Conservation (phyloP, 2,113 vertebrate species). For the Larimichthys crocea region DNA sequence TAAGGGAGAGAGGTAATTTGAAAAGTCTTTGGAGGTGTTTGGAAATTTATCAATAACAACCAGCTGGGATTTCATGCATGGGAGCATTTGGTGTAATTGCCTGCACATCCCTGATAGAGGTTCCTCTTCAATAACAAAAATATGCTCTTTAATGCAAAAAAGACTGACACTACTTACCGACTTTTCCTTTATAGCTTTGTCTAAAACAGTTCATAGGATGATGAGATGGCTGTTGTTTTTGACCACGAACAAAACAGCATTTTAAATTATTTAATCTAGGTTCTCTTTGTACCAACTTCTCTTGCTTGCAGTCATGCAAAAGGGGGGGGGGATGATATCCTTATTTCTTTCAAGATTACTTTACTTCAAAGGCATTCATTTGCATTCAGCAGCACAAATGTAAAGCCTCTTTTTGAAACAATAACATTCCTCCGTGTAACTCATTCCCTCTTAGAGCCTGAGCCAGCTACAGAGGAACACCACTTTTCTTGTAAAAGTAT, state of each 20-base stretch:
- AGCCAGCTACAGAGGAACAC: constrained; percentile 49
- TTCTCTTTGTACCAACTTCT: constrained; percentile 40
- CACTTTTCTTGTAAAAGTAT: constrained; percentile 32
- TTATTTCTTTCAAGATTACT: constrained; percentile 64
- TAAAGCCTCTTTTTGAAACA: constrained; percentile 71
- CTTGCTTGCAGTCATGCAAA: constrained; percentile 23
- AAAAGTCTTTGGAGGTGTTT: constrained; percentile 86
- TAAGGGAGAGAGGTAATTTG: constrained; percentile 84
- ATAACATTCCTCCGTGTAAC: constrained; percentile 60
- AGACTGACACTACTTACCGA: constrained; percentile 68
- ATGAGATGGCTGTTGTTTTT: constrained; percentile 54
- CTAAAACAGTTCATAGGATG: constrained; percentile 48
- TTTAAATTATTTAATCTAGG: constrained; percentile 42
- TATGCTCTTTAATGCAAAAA: constrained; percentile 79
- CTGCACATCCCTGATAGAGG: constrained; percentile 86
- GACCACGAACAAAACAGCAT: constrained; percentile 56
- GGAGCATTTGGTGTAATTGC: constrained; percentile 86
- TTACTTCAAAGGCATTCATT: constrained; percentile 75
- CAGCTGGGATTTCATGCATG: constrained; percentile 88
- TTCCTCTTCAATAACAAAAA: constrained; percentile 83
- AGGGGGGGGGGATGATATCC: constrained; percentile 16
- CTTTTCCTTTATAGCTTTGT: constrained; percentile 55
- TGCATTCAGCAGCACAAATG: constrained; percentile 69
- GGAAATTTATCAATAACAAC: constrained; percentile 87
- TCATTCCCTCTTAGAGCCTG: constrained; percentile 52